phyloP scores from a whole-genome alignment of 2,888 invertebrate species.

The Phasia obesa region DNA sequence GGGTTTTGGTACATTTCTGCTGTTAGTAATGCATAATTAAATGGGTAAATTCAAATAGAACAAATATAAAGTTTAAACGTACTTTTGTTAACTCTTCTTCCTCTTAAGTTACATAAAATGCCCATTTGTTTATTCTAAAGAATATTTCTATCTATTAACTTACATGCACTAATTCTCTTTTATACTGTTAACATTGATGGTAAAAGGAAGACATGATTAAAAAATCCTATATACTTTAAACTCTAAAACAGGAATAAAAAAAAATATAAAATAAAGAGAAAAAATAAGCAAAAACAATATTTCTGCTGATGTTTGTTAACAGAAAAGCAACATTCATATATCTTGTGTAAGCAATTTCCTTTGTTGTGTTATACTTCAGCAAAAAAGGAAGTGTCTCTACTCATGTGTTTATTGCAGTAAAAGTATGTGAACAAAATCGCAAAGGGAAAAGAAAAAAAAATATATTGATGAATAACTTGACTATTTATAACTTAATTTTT shows the following conservation, averaged over 20 bases:
- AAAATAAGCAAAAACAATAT: constrained; percentile 9
- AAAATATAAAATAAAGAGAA: neutral
- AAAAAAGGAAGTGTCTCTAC: constrained; percentile 7
- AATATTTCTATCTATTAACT: too few relatives aligned
- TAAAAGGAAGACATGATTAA: neutral
- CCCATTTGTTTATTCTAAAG: too few relatives aligned
- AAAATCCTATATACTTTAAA: constrained; percentile 3
- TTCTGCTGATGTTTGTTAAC: constrained; percentile 37
- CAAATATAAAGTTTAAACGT: too few relatives aligned
- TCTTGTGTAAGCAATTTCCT: constrained; percentile 66
- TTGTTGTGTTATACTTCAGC: constrained; percentile 41
- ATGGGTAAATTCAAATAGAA: too few relatives aligned
- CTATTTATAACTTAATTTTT: constrained; percentile 8
- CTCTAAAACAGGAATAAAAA: constrained; percentile 1
- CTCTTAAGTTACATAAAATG: too few relatives aligned
- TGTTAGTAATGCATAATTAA: too few relatives aligned
- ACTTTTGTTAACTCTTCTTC: too few relatives aligned
- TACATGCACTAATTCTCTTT: neutral
- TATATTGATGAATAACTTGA: constrained; percentile 46
- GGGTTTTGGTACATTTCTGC: too few relatives aligned
- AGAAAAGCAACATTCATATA: constrained; percentile 58
- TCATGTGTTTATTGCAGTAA: neutral
- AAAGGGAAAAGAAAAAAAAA: neutral
- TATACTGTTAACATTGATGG: constrained; percentile 3
- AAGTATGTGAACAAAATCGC: neutral